Evolutionary conservation across 2,113 vertebrate species (phyloP).

Genomic region (Hypanus sabinus): DNA sequence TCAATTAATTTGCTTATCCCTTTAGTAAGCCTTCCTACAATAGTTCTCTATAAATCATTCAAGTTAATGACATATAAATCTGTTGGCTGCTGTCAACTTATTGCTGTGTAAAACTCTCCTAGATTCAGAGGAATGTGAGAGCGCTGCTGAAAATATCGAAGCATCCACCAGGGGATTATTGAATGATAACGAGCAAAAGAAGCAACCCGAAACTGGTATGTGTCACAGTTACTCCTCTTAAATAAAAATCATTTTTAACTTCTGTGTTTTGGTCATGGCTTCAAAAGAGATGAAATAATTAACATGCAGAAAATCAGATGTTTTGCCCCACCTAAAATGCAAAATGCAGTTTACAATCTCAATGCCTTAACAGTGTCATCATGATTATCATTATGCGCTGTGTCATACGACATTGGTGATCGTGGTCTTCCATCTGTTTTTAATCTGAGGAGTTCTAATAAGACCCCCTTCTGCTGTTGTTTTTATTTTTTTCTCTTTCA

Average conservation of each 20-base stretch:
- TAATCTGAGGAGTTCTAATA: too few relatives aligned
- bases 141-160: background rate
- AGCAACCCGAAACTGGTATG: background rate
- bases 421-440: too few relatives aligned
- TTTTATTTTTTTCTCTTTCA: too few relatives aligned
- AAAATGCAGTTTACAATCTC: background rate
- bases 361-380: background rate
- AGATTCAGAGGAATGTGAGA: background rate
- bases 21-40: background rate
- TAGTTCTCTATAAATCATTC: background rate
- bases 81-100: background rate
- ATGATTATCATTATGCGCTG: too few relatives aligned
- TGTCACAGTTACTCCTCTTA: too few relatives aligned
- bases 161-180: background rate
- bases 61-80: background rate
- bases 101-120: slow-evolving; percentile 10
- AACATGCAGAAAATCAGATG: background rate
- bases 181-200: background rate
- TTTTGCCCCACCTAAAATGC: background rate
- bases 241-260: background rate
- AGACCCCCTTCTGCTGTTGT: too few relatives aligned
- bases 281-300: background rate
- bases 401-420: too few relatives aligned
- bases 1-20: background rate
- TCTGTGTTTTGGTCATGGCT: background rate